phyloP scores from a whole-genome alignment of 2,888 invertebrate species.

The Petrophora chlorosata region DNA sequence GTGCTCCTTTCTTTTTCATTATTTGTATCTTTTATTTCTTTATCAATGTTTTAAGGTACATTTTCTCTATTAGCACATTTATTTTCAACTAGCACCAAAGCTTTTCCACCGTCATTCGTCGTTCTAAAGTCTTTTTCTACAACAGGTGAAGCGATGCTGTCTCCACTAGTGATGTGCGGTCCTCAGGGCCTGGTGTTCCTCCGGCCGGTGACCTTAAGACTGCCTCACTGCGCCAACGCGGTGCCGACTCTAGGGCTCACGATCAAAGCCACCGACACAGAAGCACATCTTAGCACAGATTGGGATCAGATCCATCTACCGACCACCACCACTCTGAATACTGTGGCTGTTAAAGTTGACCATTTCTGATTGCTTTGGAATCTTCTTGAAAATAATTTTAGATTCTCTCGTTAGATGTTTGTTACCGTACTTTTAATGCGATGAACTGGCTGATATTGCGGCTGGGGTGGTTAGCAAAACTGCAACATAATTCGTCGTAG shows the following conservation, averaged over 20 bases:
- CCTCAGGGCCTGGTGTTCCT: constrained; percentile 96
- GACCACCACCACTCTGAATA: constrained; percentile 92
- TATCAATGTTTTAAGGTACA: not conserved
- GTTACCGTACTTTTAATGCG: constrained; percentile 7
- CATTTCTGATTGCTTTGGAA: constrained; percentile 93
- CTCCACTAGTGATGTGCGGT: constrained; percentile 98
- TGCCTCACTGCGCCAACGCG: constrained; percentile 94
- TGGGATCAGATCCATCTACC: constrained; percentile 94
- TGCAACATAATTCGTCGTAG: no score
- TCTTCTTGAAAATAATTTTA: no score
- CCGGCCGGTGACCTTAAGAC: constrained; percentile 94
- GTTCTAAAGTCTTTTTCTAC: constrained; percentile 29
- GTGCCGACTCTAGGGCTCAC: constrained; percentile 90
- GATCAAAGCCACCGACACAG: constrained; percentile 91
- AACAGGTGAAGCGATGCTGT: constrained; percentile 96
- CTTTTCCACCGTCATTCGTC: constrained; percentile 17
- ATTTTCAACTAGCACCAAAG: constrained; percentile 19
- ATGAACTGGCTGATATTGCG: no score
- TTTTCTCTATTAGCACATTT: not conserved
- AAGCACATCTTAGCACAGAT: constrained; percentile 92
- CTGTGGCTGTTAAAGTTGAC: constrained; percentile 95
- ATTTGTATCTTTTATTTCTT: not conserved
- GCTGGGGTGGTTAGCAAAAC: no score
- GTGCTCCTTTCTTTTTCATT: not conserved
- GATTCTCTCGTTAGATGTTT: not conserved